These are phyloP conservation scores for Cetoscarus ocellatus DNA, from an alignment of 2,797 vertebrate genomes.

Conservation along the genomic window DNA sequence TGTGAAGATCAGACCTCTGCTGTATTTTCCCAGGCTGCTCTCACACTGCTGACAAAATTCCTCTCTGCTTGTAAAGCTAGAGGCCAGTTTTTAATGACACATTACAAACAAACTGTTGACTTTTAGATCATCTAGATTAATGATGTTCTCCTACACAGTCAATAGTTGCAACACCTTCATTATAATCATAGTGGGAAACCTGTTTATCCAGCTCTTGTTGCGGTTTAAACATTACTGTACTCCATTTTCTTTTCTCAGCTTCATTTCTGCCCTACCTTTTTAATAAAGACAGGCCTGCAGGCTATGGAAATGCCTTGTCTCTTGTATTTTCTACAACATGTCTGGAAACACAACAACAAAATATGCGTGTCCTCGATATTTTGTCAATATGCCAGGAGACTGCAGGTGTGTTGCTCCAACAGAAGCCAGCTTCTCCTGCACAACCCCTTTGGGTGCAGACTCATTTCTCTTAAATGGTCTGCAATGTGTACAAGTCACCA, in stretches of 20 bases:
- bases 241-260: background rate
- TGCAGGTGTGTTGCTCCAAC: conserved; percentile 38
- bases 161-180: background rate
- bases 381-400: conserved; percentile 22
- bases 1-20: conserved; percentile 48
- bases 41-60: conserved; percentile 60
- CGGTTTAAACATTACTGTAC: conserved; percentile 1
- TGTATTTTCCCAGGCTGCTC: conserved; percentile 40
- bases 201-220: conserved; percentile 31
- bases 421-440: conserved; percentile 13
- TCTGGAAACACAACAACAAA: conserved; percentile 47
- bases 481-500: conserved; percentile 14
- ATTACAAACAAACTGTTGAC: conserved; percentile 4
- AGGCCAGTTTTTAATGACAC: background rate
- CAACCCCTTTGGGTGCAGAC: background rate
- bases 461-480: conserved; percentile 18
- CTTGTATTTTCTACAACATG: conserved; percentile 49
- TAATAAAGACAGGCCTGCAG: conserved; percentile 55
- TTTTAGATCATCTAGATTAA: background rate
- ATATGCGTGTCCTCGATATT: conserved; percentile 13
- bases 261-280: conserved; percentile 27
- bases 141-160: background rate
- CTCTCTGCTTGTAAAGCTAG: conserved; percentile 25
- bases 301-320: conserved; percentile 64
- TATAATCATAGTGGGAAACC: conserved; percentile 11